phyloP scores from a whole-genome alignment of 2,797 vertebrate species.

The Aplochiton taeniatus region DNA sequence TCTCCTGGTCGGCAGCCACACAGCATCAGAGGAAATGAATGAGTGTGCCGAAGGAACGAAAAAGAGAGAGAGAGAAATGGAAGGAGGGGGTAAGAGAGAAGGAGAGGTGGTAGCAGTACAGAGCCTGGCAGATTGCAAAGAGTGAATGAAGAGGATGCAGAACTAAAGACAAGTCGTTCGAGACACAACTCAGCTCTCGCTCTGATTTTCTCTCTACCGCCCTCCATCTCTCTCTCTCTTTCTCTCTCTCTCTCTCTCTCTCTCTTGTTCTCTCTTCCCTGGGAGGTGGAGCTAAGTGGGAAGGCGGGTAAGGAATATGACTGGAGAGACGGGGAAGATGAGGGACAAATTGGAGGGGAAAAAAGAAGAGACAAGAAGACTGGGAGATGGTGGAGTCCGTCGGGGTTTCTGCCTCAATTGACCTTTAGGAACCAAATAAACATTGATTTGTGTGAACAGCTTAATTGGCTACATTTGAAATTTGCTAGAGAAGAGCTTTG shows the following conservation, averaged over 20 bases:
- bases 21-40: constrained; percentile 58
- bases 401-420: constrained; percentile 20
- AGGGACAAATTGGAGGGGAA: background rate
- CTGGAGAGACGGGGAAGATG: constrained; percentile 24
- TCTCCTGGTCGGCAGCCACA: constrained; percentile 64
- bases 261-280: constrained; percentile 9
- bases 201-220: background rate
- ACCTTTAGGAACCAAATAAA: constrained; percentile 30
- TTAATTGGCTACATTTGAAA: constrained; percentile 3
- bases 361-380: constrained; percentile 16
- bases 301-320: constrained; percentile 48
- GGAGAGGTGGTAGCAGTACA: constrained; percentile 9
- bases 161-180: constrained; percentile 48
- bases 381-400: constrained; percentile 30
- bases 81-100: constrained; percentile 34
- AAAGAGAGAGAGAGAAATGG: constrained; percentile 48
- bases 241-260: constrained; percentile 15
- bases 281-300: constrained; percentile 65
- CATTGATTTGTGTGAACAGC: constrained; percentile 19
- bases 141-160: constrained; percentile 40
- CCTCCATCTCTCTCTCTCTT: constrained; percentile 11
- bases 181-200: constrained; percentile 48
- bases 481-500: background rate
- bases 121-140: constrained; percentile 39
- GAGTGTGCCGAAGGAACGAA: constrained; percentile 28